These are phyloP conservation scores for Isichthys henryi DNA, from an alignment of 2,113 vertebrate genomes.

Conservation along the genomic window DNA sequence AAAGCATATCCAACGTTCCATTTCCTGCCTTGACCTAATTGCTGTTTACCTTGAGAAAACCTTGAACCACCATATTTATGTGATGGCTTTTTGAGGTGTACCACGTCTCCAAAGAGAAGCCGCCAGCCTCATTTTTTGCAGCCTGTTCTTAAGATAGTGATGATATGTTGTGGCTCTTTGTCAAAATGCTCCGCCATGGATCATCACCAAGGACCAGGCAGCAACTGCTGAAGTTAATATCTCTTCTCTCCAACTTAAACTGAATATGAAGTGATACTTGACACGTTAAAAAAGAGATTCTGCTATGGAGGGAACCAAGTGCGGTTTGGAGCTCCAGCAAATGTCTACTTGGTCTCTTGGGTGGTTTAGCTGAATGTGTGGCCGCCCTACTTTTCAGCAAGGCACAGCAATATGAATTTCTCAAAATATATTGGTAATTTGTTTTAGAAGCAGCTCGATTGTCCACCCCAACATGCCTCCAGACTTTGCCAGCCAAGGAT, in stretches of 20 bases:
- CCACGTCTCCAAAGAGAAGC: conserved; percentile 10
- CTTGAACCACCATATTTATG: conserved; percentile 16
- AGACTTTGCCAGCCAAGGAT: neutral
- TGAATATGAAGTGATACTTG: neutral
- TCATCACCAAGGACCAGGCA: conserved; percentile 14
- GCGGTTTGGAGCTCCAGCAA: neutral
- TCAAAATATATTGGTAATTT: neutral
- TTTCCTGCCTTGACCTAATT: conserved; percentile 4
- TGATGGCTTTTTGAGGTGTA: conserved; percentile 26
- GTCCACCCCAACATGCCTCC: neutral
- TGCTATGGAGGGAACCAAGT: neutral
- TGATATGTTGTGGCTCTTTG: neutral
- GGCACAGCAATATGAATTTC: neutral
- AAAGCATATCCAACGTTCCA: neutral
- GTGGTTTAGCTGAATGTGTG: neutral
- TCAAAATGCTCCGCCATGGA: conserved; percentile 7
- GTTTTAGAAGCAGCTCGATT: neutral
- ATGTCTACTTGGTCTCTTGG: neutral
- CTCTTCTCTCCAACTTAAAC: neutral
- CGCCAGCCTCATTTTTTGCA: neutral
- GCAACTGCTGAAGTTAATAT: neutral
- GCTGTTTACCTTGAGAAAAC: conserved; percentile 25
- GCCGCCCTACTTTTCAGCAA: neutral
- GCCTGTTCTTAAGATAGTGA: neutral
- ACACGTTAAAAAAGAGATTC: neutral